These are phyloP conservation scores for Sepioteuthis lessoniana DNA, from an alignment of 2,888 invertebrate species.

Conservation along the genomic window DNA sequence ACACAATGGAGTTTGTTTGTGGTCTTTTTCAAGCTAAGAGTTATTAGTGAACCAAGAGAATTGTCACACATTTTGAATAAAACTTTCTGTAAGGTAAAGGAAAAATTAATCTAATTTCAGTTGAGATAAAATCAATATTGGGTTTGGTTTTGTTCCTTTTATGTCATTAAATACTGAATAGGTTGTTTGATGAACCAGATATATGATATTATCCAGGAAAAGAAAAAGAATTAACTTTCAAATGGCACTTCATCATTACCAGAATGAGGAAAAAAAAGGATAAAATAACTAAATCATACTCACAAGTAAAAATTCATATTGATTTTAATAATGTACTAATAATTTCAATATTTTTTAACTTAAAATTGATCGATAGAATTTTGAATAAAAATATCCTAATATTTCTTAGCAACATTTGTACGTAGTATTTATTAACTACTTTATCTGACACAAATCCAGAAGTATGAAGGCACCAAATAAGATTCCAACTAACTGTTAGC, in stretches of 20 bases:
- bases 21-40: not conserved
- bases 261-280: not conserved
- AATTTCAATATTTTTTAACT: too few relatives aligned
- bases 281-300: not conserved
- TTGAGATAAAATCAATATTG: not conserved
- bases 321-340: too few relatives aligned
- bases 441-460: too few relatives aligned
- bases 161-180: not conserved
- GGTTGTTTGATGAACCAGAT: not conserved
- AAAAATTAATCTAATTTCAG: conserved; percentile 6
- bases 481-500: too few relatives aligned
- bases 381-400: too few relatives aligned
- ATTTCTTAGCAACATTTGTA: too few relatives aligned
- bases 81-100: not conserved
- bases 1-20: not conserved
- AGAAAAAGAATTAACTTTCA: not conserved
- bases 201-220: not conserved
- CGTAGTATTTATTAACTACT: too few relatives aligned
- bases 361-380: too few relatives aligned
- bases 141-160: not conserved
- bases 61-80: not conserved
- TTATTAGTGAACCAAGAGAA: not conserved
- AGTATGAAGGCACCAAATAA: too few relatives aligned
- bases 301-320: not conserved
- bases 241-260: not conserved